A percentile compares a stretch with the other conserved stretches of the same genome.
These are phyloP conservation scores for Pammene aurita DNA, from an alignment of 2,888 invertebrate species.

Conservation along the genomic window DNA sequence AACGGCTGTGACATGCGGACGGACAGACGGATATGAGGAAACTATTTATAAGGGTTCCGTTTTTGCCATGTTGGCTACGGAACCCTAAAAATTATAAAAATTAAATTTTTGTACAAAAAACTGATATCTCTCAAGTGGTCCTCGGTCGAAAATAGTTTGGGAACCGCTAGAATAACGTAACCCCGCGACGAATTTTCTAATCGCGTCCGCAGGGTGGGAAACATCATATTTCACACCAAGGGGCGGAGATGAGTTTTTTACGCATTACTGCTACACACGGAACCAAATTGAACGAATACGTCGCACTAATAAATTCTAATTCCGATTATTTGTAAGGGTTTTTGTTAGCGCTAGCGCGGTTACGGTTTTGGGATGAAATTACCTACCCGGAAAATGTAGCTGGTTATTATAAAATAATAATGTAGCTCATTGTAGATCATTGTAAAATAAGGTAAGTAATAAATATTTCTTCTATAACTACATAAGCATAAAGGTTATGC, in stretches of 20 bases:
- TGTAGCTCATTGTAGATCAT: too few species aligned
- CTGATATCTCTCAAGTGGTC: background rate
- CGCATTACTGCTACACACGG: constrained; percentile 81
- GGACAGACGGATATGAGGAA: too few species aligned
- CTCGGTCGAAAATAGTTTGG: background rate
- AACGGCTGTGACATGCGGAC: too few species aligned
- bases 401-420: background rate
- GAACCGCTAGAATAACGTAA: constrained; percentile 37
- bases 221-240: constrained; percentile 81
- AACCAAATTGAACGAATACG: constrained; percentile 71
- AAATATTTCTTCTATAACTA: too few species aligned
- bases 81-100: too few species aligned
- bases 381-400: background rate
- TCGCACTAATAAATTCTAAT: constrained; percentile 76
- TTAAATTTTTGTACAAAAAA: too few species aligned
- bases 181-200: constrained; percentile 78
- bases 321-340: constrained; percentile 70
- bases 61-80: too few species aligned
- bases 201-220: constrained; percentile 80
- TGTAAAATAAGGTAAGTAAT: too few species aligned
- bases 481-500: too few species aligned
- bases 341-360: constrained; percentile 45
- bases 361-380: constrained; percentile 43
- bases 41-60: too few species aligned
- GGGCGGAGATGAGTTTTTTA: constrained; percentile 82